Conservation (phyloP, 2,888 invertebrate species). For the Pseudeuparius sepicola region DNA sequence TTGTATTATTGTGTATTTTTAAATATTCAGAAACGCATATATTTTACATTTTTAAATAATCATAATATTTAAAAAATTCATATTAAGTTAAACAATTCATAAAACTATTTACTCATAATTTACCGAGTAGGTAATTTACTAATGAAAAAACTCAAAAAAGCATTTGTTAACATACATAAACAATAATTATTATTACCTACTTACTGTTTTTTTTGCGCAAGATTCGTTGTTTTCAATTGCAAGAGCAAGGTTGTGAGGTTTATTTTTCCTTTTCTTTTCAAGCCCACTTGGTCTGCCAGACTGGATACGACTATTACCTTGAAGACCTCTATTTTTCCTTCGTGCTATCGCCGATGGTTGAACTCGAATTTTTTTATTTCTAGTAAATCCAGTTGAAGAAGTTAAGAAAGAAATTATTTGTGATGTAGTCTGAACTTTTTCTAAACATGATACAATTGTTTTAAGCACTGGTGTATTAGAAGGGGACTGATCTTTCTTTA, state of each 20-base stretch:
- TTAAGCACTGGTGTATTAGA: slow-evolving; percentile 2
- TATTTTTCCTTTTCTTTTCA: slow-evolving; percentile 1
- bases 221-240: slow-evolving; percentile 1
- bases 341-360: slow-evolving; percentile 2
- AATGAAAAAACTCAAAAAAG: too few species aligned
- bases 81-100: too few species aligned
- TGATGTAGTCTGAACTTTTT: slow-evolving; percentile 3
- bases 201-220: slow-evolving; percentile 1
- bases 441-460: slow-evolving; percentile 2
- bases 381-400: slow-evolving; percentile 2
- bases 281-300: slow-evolving; percentile 1
- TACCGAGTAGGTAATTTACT: too few species aligned
- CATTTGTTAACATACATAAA: too few species aligned
- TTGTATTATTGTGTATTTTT: too few species aligned
- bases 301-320: slow-evolving; percentile 2
- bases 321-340: slow-evolving; percentile 2
- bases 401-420: slow-evolving; percentile 1
- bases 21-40: too few species aligned
- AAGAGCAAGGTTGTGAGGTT: slow-evolving; percentile 2
- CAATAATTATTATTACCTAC: slow-evolving; percentile 2
- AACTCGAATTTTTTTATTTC: slow-evolving; percentile 1
- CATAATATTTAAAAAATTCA: too few species aligned
- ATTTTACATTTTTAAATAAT: too few species aligned
- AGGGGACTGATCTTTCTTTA: too few species aligned
- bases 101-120: too few species aligned